Percentiles rank a stretch among this genome's conserved stretches.
Conservation (phyloP, 2,113 vertebrate species). For the Plectropomus leopardus region DNA sequence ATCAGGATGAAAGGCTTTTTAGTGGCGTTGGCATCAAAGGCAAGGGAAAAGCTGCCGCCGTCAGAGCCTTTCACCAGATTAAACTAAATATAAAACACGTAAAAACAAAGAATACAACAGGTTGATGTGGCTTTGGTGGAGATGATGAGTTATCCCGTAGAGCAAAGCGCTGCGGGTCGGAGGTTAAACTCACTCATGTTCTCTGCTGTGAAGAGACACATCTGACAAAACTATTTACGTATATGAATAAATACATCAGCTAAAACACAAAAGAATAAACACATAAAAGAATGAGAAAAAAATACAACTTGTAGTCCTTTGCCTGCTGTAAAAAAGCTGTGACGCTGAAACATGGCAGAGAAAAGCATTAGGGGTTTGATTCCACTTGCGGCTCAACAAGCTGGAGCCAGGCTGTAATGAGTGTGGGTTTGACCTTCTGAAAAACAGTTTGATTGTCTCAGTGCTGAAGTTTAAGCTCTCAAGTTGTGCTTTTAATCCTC, state of each 20-base stretch:
- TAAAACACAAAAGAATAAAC: constrained; percentile 3
- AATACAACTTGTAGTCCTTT: neutral
- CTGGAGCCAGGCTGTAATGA: neutral
- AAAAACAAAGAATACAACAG: constrained; percentile 39
- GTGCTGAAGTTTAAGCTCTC: too few species aligned
- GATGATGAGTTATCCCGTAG: constrained; percentile 8
- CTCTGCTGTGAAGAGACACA: constrained; percentile 4
- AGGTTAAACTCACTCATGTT: constrained; percentile 15
- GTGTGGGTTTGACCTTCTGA: neutral
- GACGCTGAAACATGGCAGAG: neutral
- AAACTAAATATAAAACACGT: constrained; percentile 10
- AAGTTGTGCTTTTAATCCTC: too few species aligned
- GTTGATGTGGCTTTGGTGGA: constrained; percentile 12
- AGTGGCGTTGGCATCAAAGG: constrained; percentile 49
- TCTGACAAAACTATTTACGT: constrained; percentile 15
- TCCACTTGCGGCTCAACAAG: neutral
- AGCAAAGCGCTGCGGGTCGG: neutral
- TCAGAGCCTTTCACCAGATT: constrained; percentile 19
- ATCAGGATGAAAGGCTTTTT: constrained; percentile 65
- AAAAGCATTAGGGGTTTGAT: neutral
- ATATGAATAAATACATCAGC: neutral
- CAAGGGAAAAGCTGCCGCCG: neutral
- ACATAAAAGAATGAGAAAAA: neutral
- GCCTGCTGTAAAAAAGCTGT: neutral
- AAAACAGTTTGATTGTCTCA: neutral